phyloP scores from a whole-genome alignment of 1,140 invertebrate genomes.

The Amphibalanus amphitrite region DNA sequence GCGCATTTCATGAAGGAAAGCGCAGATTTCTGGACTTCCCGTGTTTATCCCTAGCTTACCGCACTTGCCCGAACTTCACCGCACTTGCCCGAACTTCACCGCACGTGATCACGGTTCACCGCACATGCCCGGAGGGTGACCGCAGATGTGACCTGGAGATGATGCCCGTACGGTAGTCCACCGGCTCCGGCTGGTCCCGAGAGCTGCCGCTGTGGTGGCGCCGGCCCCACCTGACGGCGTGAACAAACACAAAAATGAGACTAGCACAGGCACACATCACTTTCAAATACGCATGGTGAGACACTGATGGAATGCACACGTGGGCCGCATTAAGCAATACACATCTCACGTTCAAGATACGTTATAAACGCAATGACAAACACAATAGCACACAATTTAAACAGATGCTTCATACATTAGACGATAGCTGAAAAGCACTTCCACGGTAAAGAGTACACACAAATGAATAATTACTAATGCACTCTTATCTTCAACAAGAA shows the following conservation, averaged over 20 bases:
- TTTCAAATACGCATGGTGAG: too few species aligned
- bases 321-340: neutral
- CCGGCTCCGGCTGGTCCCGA: constrained; percentile 41
- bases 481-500: too few species aligned
- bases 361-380: neutral
- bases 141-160: constrained; percentile 64
- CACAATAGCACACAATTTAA: neutral
- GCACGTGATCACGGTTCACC: constrained; percentile 27
- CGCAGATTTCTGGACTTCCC: too few species aligned
- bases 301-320: neutral
- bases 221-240: constrained; percentile 39
- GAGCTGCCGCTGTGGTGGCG: constrained; percentile 41
- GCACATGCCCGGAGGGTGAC: constrained; percentile 64
- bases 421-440: too few species aligned
- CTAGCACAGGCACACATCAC: neutral
- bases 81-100: too few species aligned
- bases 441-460: too few species aligned
- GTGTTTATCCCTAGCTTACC: too few species aligned
- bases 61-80: too few species aligned
- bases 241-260: neutral
- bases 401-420: neutral
- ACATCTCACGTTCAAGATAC: neutral
- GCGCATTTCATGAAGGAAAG: too few species aligned
- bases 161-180: constrained; percentile 72
- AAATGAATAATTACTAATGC: too few species aligned